Conservation (phyloP, 92 coral and sea anemone genomes). For the Umimayanthus chanpuru region DNA sequence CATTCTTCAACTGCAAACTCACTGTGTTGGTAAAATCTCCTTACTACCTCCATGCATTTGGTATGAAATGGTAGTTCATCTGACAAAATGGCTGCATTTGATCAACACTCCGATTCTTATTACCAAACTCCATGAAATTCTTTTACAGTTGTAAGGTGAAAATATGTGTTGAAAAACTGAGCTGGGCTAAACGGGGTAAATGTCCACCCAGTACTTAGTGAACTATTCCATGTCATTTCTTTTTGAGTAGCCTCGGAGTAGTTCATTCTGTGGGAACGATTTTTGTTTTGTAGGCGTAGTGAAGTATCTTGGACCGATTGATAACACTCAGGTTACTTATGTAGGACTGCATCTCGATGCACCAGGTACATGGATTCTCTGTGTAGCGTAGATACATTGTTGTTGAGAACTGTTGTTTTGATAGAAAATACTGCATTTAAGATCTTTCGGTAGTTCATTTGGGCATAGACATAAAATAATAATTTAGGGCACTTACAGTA, state of each 20-base stretch:
- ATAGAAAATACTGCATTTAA: not conserved
- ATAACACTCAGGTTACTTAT: slow-evolving; percentile 44
- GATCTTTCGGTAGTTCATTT: no score
- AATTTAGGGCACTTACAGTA: no score
- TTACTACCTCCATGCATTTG: not conserved
- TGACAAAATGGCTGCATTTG: not conserved
- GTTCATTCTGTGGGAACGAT: not conserved
- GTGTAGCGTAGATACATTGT: not conserved
- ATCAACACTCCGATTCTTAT: not conserved
- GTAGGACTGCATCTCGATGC: slow-evolving; percentile 81
- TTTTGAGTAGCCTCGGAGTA: no score
- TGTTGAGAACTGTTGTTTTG: not conserved
- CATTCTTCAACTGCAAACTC: no score
- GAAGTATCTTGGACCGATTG: slow-evolving; percentile 75
- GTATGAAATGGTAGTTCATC: not conserved
- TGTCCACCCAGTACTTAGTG: no score
- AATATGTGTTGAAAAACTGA: no score
- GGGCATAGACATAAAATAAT: no score
- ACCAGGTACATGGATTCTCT: slow-evolving; percentile 69
- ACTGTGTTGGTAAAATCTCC: no score
- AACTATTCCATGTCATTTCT: no score
- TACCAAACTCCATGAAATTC: not conserved
- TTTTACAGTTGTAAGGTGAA: no score
- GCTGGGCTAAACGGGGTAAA: not conserved
- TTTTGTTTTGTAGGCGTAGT: slow-evolving; percentile 65